Conservation (phyloP, 2,113 vertebrate species). For the Geothlypis trichas region DNA sequence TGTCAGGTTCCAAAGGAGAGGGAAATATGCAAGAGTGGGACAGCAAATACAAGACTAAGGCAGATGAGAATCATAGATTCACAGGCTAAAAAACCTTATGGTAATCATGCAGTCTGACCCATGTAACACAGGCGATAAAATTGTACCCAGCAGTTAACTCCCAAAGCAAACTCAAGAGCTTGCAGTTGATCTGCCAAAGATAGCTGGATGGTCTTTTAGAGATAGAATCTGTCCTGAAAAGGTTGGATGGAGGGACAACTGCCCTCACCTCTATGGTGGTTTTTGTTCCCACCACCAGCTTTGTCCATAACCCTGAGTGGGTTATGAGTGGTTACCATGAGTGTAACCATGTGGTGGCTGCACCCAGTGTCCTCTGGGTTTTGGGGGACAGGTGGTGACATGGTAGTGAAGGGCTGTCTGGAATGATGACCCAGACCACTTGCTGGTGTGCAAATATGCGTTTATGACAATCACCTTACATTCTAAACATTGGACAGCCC, state of each 20-base stretch:
- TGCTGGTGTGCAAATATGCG: neutral
- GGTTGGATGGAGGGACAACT: neutral
- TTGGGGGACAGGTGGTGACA: neutral
- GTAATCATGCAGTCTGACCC: neutral
- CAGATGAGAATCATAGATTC: neutral
- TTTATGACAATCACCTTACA: accelerated
- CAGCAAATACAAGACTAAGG: neutral
- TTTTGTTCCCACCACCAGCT: accelerated
- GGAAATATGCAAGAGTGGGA: neutral
- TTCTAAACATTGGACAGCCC: neutral
- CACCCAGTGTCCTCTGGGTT: neutral
- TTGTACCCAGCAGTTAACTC: neutral
- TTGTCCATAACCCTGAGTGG: neutral
- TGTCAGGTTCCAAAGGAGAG: neutral
- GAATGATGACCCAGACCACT: neutral
- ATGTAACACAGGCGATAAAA: neutral
- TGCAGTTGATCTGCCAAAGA: neutral
- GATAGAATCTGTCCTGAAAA: neutral
- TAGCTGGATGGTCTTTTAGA: neutral
- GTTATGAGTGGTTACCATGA: too few relatives aligned
- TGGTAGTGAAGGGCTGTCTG: neutral
- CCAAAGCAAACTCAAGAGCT: neutral
- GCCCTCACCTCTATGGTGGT: neutral
- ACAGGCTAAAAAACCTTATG: neutral
- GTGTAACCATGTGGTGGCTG: neutral